These are phyloP conservation scores for Xestia ashworthii DNA, from an alignment of 2,888 invertebrate genomes.

Conservation along the genomic window DNA sequence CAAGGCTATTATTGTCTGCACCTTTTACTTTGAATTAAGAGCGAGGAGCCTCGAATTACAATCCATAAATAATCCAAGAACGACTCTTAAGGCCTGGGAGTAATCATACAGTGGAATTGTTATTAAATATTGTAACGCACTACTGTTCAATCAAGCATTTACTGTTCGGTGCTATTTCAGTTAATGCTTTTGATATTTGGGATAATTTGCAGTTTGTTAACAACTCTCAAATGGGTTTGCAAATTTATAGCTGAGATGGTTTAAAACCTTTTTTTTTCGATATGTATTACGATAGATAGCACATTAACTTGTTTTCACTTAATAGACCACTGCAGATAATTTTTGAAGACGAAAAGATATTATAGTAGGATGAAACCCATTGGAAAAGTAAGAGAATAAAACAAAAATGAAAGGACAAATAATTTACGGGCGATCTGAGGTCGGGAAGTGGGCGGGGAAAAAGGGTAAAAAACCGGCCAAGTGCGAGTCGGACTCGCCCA, in stretches of 20 bases:
- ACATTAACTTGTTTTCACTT: too few relatives aligned
- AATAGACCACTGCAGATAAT: too few relatives aligned
- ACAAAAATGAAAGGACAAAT: too few relatives aligned
- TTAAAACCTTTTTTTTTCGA: too few relatives aligned
- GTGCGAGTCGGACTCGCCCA: too few relatives aligned
- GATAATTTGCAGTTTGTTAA: conserved; percentile 17
- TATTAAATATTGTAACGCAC: conserved; percentile 62
- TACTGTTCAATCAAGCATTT: conserved; percentile 52
- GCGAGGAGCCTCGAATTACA: conserved; percentile 79
- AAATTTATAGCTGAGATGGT: not conserved
- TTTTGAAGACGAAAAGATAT: too few relatives aligned
- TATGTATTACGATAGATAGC: too few relatives aligned
- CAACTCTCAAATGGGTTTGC: conserved; percentile 10
- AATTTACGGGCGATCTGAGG: too few relatives aligned
- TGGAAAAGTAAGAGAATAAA: too few relatives aligned
- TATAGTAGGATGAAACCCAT: too few relatives aligned
- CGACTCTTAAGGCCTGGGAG: conserved; percentile 78
- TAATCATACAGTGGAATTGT: conserved; percentile 69
- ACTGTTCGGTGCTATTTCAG: conserved; percentile 4
- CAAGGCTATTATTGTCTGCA: conserved; percentile 82
- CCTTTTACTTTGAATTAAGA: conserved; percentile 85
- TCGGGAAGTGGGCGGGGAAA: too few relatives aligned
- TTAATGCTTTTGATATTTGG: conserved; percentile 35
- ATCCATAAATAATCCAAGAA: conserved; percentile 83
- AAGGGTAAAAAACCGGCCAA: too few relatives aligned